Percentiles rank a stretch among this genome's conserved stretches.
phyloP scores from a whole-genome alignment of 2,113 vertebrate genomes.

The Sminthopsis crassicaudata region DNA sequence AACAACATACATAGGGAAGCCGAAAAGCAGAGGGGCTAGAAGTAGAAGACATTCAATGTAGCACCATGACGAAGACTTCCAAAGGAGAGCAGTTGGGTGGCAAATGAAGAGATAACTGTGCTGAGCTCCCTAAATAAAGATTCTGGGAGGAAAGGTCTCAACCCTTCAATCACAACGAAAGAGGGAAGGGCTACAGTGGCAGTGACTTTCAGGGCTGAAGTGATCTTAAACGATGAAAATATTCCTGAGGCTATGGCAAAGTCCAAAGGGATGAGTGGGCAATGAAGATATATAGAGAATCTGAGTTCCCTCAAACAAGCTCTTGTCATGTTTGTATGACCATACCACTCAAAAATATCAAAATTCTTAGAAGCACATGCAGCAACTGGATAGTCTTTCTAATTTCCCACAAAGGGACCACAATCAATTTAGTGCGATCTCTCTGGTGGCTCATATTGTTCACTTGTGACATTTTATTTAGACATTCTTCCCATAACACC shows the following conservation, averaged over 20 bases:
- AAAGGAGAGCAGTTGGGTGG: background rate
- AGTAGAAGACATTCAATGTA: background rate
- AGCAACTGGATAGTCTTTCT: conserved; percentile 3
- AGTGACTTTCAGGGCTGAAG: background rate
- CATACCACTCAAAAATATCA: conserved; percentile 21
- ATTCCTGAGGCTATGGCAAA: background rate
- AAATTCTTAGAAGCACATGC: conserved; percentile 1
- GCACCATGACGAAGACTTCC: background rate
- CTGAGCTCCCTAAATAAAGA: background rate
- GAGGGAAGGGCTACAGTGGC: background rate
- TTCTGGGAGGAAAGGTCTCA: background rate
- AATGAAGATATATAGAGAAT: background rate
- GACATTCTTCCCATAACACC: conserved; percentile 76
- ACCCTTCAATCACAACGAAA: background rate
- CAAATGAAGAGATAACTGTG: background rate
- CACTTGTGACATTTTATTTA: conserved; percentile 80
- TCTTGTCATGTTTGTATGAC: background rate
- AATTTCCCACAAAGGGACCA: conserved; percentile 59
- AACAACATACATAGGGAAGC: background rate
- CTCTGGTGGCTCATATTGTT: conserved; percentile 59
- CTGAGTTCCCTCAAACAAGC: background rate
- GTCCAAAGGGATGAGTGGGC: background rate
- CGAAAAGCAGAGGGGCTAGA: background rate
- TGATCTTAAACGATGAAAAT: background rate
- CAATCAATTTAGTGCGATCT: conserved; percentile 71